These are phyloP conservation scores for Brenthis daphne DNA, from an alignment of 2,888 invertebrate genomes.

Conservation along the genomic window DNA sequence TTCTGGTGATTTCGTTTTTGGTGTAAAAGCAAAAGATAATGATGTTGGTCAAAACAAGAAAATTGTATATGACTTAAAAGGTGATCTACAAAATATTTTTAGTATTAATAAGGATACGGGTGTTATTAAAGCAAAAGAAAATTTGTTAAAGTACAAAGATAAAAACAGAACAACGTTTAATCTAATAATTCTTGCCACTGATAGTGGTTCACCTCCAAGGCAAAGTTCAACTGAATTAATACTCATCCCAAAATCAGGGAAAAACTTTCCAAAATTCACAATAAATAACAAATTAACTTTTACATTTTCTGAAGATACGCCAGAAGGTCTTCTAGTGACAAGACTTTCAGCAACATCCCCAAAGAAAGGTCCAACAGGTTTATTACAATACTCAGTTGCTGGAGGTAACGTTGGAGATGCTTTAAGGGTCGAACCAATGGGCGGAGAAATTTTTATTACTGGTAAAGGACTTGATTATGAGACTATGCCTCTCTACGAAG, in stretches of 20 bases:
- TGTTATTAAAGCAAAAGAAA: constrained; percentile 90
- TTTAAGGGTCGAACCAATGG: constrained; percentile 89
- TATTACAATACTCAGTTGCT: constrained; percentile 91
- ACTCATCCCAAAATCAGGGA: constrained; percentile 88
- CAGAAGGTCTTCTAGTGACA: constrained; percentile 89
- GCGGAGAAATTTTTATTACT: constrained; percentile 91
- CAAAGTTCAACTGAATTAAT: constrained; percentile 89
- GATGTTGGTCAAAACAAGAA: constrained; percentile 92
- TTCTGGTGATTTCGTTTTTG: constrained; percentile 93
- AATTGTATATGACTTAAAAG: constrained; percentile 89
- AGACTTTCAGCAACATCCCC: constrained; percentile 90
- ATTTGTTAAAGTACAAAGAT: constrained; percentile 81
- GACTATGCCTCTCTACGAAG: constrained; percentile 90
- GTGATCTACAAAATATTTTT: constrained; percentile 90
- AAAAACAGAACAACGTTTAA: constrained; percentile 84
- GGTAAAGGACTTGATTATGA: constrained; percentile 93
- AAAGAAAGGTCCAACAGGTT: constrained; percentile 87
- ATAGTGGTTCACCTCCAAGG: constrained; percentile 87
- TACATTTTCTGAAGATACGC: constrained; percentile 89
- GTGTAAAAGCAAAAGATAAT: constrained; percentile 92
- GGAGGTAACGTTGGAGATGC: constrained; percentile 97
- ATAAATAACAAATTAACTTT: constrained; percentile 87
- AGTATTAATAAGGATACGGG: constrained; percentile 90
- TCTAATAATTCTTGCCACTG: constrained; percentile 89
- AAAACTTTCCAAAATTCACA: constrained; percentile 90